Base-by-base conservation (phyloP, 2,888 invertebrate genomes). In the Caenorhabditis doughertyi region DNA sequence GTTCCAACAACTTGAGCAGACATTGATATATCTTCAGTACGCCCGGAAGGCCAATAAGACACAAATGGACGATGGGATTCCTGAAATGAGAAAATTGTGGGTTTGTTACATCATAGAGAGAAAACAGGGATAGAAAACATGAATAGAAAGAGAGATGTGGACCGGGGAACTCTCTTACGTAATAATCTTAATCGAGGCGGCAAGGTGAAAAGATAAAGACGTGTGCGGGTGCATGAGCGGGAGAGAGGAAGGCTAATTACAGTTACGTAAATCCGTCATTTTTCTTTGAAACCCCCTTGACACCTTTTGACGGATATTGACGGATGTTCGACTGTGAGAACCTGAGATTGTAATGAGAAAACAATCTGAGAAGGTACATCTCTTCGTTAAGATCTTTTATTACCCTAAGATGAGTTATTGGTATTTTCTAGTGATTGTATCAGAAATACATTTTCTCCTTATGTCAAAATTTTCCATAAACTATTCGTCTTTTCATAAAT, bases 1-100 rank as follows among this genome's bases (percentile, higher is more conserved):
- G 83, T 84, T 55, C 90, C 90, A 25, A 87, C 85, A 58, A 89
- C 88, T 67, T 88, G 87, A 35, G 88, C 88, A 2, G 85, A 83
- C 27, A 89, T 68, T 9, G 82, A 72, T 5, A 89, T 81, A 42
- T 87, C 87, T 53, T 89, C 86, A 3, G 77, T 70, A 18, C 79
- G 73, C n/a, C 86, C 86, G 0, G 68, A 58, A 8, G 83, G 81
- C 84, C 84, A 86, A 53, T 86, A 87, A 2, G 89, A 85, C 55
- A 89, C 87, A 64, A 89, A 89, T 29, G 88, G 85, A 60, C 85
- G 88, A 29, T 85, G 76, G 11, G 86, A 83, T 29, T 89, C 88
- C 86, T 89, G 83, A 2, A n/a, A n/a, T n/a, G n/a, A n/a, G n/a
- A n/a, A 65, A 65, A 65, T 65, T 65, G 25, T 39, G n/a, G 27